A percentile compares a stretch with the other conserved stretches of the same genome.
phyloP scores from a whole-genome alignment of 1,140 invertebrate species.

The Neodiprion lecontei region DNA sequence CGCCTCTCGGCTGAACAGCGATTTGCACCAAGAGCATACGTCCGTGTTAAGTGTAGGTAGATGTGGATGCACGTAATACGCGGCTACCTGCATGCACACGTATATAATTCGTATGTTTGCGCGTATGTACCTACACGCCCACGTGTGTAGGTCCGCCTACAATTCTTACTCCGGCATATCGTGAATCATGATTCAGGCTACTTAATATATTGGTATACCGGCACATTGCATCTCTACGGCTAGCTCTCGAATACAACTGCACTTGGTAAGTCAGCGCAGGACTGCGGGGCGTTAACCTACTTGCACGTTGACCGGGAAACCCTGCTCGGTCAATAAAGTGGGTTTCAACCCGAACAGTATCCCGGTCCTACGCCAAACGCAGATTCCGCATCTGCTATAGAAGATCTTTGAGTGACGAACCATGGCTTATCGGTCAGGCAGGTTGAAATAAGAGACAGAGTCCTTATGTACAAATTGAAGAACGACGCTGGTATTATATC shows the following conservation, averaged over 20 bases:
- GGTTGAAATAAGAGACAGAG: neutral
- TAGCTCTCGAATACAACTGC: neutral
- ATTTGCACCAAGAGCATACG: neutral
- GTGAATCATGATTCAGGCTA: neutral
- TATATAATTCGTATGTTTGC: no score
- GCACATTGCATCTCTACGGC: neutral
- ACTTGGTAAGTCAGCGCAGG: neutral
- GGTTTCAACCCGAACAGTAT: neutral
- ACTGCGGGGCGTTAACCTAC: conserved; percentile 6
- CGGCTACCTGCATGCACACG: no score
- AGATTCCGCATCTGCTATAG: neutral
- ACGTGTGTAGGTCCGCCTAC: neutral
- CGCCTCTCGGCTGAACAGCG: neutral
- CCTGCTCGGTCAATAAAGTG: neutral
- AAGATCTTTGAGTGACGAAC: neutral
- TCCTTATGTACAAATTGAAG: neutral
- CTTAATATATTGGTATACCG: neutral
- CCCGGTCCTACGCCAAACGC: neutral
- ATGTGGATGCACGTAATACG: no score
- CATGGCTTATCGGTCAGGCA: neutral
- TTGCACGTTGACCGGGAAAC: neutral
- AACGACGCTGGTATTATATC: neutral
- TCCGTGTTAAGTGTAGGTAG: neutral
- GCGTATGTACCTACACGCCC: neutral
- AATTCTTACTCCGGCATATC: neutral